Conservation (phyloP, 2,888 invertebrate species). For the Apamea monoglypha region DNA sequence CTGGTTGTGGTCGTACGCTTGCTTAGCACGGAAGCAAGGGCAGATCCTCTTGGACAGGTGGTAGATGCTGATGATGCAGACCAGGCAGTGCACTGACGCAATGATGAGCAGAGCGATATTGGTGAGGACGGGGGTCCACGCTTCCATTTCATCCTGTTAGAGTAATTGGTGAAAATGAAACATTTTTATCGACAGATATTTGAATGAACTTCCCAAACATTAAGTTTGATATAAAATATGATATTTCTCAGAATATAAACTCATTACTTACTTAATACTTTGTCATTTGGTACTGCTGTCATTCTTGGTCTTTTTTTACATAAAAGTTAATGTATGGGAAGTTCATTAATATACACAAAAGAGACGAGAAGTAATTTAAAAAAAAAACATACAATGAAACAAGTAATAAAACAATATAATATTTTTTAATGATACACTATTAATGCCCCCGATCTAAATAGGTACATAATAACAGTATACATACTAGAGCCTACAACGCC, state of each 20-base stretch:
- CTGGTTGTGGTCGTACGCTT: conserved; percentile 88
- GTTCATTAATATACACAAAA: not conserved
- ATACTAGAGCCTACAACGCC: not conserved
- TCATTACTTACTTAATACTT: no score
- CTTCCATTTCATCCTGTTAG: conserved; percentile 88
- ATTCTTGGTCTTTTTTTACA: not conserved
- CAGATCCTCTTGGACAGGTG: conserved; percentile 89
- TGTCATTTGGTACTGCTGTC: no score
- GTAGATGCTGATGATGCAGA: conserved; percentile 89
- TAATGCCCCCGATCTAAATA: not conserved
- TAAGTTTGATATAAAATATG: not conserved
- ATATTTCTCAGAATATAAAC: not conserved
- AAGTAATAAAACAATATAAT: not conserved
- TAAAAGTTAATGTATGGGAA: not conserved
- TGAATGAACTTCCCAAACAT: not conserved
- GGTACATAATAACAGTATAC: not conserved
- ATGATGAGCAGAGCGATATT: conserved; percentile 91
- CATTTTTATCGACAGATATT: not conserved
- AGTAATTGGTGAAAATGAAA: conserved; percentile 7
- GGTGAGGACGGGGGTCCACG: conserved; percentile 91
- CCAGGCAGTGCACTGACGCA: conserved; percentile 90
- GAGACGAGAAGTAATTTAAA: not conserved
- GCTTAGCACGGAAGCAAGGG: conserved; percentile 89
- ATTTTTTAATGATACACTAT: not conserved
- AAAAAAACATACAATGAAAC: not conserved